Base-by-base conservation (phyloP, 2,888 invertebrate genomes). In the Carabus problematicus region DNA sequence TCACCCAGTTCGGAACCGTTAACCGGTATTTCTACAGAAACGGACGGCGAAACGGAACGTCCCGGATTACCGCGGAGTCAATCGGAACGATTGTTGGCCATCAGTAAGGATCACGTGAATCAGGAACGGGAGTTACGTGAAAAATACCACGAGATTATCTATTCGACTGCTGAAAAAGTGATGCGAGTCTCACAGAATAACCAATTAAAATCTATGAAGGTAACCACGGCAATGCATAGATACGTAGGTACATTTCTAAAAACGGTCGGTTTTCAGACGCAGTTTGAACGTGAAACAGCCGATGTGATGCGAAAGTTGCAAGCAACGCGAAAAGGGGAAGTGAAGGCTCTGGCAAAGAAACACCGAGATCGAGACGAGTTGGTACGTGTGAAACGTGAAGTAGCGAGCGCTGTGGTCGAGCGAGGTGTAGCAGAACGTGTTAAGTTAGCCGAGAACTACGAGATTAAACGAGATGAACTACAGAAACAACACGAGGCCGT, bases 361-460 rank as follows among this genome's bases (percentile, higher is more conserved):
- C 94, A 95, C 80, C 88, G 92, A 75, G 96, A 97, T 81, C 92
- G 95, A 76, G 95, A 94, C 74, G 97, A 97, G 80, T 86, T 97
- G 75, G 90, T 91, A 72, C 85, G 94, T 78, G 91, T 93, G 81
- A 95, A 94, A 81, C 84, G 95, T 78, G 91, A 96, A 85, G 94
- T 95, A 2, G 88, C 88, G 58, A 88, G 86, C 71, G 87, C 90
- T 76, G 90, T 95, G 7, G 95, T 97, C 72, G 93, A 93, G 76
- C 90, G 93, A 72, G 97, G 95, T 49, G 97, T 97, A 60, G 90
- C 91, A 71, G 97, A 97, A 82, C 88, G 96, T 70, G 91, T 92
- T 72, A 88, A 92, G 69, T 85, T 95, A 76, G 91, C 90, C 74
- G 87, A 91, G 78, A 85, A 90, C 72, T 93, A 90, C 79, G 91